Percentiles rank a stretch among this genome's conserved stretches.
Evolutionary conservation across 1,140 invertebrate genomes (phyloP).

Genomic region (Amphibalanus amphitrite): DNA sequence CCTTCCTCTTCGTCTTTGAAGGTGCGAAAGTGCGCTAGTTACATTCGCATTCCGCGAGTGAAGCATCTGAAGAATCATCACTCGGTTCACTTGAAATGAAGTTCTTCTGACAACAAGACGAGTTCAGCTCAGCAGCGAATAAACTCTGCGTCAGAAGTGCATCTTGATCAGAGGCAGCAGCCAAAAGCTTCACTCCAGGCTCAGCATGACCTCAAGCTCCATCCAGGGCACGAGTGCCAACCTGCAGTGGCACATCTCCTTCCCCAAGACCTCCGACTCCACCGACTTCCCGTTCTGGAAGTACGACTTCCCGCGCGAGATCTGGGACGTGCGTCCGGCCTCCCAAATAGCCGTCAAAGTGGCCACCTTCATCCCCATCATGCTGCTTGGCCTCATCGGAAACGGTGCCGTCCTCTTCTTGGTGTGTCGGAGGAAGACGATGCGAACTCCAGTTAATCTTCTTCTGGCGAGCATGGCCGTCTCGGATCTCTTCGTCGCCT

Average conservation of each 20-base stretch:
- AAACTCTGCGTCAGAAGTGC: no score
- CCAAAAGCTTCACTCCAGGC: no score
- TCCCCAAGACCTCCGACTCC: background rate
- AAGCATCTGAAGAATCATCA: no score
- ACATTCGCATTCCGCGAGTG: no score
- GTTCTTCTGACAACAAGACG: no score
- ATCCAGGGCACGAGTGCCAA: background rate
- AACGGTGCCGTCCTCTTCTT: background rate
- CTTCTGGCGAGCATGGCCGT: background rate
- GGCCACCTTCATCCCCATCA: background rate
- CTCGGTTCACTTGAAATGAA: no score
- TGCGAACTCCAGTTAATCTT: background rate
- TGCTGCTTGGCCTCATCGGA: background rate
- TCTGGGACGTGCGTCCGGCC: constrained; percentile 39
- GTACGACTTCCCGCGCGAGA: constrained; percentile 32
- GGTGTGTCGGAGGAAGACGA: background rate
- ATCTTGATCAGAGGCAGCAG: no score
- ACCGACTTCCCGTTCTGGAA: constrained; percentile 9
- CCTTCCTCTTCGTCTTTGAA: no score
- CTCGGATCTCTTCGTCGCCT: constrained; percentile 18
- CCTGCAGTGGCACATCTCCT: background rate
- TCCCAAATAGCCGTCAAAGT: constrained; percentile 35
- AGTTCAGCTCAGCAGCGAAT: no score
- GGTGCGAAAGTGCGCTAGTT: no score
- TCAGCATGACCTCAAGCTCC: no score